Evolutionary conservation across 2,113 vertebrate genomes (phyloP).

Genomic region (Tichodroma muraria): DNA sequence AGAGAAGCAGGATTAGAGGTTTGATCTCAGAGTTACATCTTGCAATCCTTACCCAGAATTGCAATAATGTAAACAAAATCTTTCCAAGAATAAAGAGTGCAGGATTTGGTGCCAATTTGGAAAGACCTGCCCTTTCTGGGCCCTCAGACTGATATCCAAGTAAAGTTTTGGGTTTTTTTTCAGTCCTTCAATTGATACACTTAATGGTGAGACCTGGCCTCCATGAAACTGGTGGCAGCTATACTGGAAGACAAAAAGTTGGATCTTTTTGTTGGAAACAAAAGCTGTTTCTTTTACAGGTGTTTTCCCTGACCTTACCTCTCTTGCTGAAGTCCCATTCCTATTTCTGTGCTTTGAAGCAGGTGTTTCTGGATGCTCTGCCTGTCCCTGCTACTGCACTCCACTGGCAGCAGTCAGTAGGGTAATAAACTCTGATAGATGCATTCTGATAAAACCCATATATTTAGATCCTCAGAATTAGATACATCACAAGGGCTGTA

Average conservation of each 20-base stretch:
- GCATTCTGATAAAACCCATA: not conserved
- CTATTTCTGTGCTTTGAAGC: not conserved
- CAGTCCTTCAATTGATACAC: not conserved
- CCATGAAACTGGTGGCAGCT: not conserved
- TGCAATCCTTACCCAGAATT: conserved; percentile 29
- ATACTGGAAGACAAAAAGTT: too few species aligned
- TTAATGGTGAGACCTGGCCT: not conserved
- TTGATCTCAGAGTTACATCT: not conserved
- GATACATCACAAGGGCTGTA: not conserved
- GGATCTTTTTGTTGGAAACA: too few species aligned
- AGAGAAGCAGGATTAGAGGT: conserved; percentile 24
- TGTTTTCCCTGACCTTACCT: not conserved
- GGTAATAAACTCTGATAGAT: not conserved
- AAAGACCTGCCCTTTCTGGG: not conserved
- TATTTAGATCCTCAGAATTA: not conserved
- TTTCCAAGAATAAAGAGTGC: not conserved
- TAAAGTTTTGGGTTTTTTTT: not conserved
- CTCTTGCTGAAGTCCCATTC: not conserved
- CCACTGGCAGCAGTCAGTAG: not conserved
- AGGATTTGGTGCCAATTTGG: not conserved
- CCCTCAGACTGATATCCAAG: not conserved
- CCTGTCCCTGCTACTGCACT: not conserved
- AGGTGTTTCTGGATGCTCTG: not conserved
- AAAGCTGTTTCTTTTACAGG: not conserved
- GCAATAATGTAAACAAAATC: conserved; percentile 30